Percentiles rank a stretch among this genome's conserved stretches.
Evolutionary conservation across 2,888 invertebrate genomes (phyloP).

Genomic region (Eremobia ochroleuca): DNA sequence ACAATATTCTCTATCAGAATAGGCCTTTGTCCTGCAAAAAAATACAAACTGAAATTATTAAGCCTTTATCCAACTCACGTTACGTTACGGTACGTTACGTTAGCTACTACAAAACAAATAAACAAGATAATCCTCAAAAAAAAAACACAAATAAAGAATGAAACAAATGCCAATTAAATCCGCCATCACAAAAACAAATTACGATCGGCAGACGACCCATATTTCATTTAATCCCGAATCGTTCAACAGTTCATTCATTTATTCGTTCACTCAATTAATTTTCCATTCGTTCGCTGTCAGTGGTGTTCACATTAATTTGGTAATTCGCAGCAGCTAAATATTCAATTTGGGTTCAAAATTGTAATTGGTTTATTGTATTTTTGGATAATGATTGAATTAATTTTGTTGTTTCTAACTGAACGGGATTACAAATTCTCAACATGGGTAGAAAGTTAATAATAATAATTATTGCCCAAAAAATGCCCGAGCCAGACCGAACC

Average conservation of each 20-base stretch:
- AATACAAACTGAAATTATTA: constrained; percentile 16
- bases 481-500: not conserved
- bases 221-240: constrained; percentile 56
- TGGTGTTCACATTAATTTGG: constrained; percentile 41
- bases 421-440: not conserved
- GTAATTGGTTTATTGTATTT: constrained; percentile 15
- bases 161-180: constrained; percentile 46
- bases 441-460: not conserved
- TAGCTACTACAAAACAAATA: constrained; percentile 18
- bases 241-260: constrained; percentile 53
- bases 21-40: not conserved
- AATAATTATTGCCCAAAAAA: not conserved
- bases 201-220: constrained; percentile 43
- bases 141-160: constrained; percentile 24
- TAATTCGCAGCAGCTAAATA: constrained; percentile 36
- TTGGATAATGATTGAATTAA: not conserved
- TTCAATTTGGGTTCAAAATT: constrained; percentile 31
- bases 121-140: constrained; percentile 24
- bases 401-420: not conserved
- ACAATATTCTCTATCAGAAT: not conserved
- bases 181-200: constrained; percentile 51
- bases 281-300: constrained; percentile 55
- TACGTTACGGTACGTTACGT: no score
- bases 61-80: constrained; percentile 2
- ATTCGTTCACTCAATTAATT: constrained; percentile 62